Percentiles rank a stretch among this genome's conserved stretches.
These are phyloP conservation scores for Botia kubotai DNA, from an alignment of 2,797 vertebrate species.

Conservation along the genomic window DNA sequence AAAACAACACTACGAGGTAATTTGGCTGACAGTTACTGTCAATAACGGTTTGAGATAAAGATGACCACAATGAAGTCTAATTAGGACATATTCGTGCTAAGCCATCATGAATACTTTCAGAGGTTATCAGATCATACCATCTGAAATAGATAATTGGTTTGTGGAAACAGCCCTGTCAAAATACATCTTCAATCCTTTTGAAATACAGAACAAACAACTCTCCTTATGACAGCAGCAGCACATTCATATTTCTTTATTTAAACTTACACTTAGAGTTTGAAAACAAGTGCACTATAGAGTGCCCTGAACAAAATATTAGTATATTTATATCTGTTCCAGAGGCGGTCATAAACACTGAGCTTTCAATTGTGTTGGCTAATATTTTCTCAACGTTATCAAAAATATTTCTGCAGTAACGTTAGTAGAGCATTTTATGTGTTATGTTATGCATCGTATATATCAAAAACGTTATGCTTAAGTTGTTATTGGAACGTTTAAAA, in stretches of 20 bases:
- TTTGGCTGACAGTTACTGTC: slow-evolving; percentile 10
- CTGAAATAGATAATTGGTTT: slow-evolving; percentile 37
- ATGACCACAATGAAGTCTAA: slow-evolving; percentile 5
- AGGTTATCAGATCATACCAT: slow-evolving; percentile 21
- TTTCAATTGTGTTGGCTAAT: too few relatives aligned
- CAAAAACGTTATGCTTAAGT: too few relatives aligned
- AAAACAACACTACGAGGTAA: slow-evolving; percentile 32
- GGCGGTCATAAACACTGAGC: slow-evolving; percentile 30
- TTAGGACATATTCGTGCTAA: slow-evolving; percentile 1
- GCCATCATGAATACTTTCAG: neutral
- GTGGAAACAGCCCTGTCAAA: slow-evolving; percentile 30
- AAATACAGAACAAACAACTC: slow-evolving; percentile 21
- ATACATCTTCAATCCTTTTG: neutral
- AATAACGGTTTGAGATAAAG: slow-evolving; percentile 14
- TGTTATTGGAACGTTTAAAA: too few relatives aligned
- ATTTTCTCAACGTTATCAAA: too few relatives aligned
- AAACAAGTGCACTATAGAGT: slow-evolving; percentile 23
- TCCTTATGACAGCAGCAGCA: slow-evolving; percentile 3
- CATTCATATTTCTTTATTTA: slow-evolving; percentile 24
- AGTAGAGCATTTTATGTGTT: too few relatives aligned
- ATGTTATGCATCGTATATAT: too few relatives aligned
- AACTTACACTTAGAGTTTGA: neutral
- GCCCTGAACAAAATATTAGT: neutral
- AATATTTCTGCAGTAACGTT: too few relatives aligned
- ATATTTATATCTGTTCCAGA: slow-evolving; percentile 16